A percentile compares a stretch with the other conserved stretches of the same genome.
These are phyloP conservation scores for Sarcophaga variegata DNA, from an alignment of 2,888 invertebrate genomes.

Conservation along the genomic window DNA sequence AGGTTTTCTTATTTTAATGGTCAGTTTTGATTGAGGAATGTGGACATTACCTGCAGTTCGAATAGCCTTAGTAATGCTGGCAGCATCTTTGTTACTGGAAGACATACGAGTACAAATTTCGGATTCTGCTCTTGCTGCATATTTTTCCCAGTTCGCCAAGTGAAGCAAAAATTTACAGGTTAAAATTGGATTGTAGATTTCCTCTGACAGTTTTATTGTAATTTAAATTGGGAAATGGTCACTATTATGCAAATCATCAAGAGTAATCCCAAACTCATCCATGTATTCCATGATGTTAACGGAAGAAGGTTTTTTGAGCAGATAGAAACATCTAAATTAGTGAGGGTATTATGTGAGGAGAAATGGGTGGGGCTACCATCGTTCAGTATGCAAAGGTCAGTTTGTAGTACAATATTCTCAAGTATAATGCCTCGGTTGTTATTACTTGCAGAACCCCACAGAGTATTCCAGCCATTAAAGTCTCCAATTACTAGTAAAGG, in stretches of 20 bases:
- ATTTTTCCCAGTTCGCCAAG: not conserved
- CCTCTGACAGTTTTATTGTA: not conserved
- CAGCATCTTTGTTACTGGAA: too few species aligned
- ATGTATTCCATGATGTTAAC: not conserved
- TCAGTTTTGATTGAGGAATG: constrained; percentile 18
- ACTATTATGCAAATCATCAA: constrained; percentile 31
- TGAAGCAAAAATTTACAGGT: too few species aligned
- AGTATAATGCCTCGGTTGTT: not conserved
- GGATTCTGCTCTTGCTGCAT: not conserved
- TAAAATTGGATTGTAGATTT: not conserved
- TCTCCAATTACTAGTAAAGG: not conserved
- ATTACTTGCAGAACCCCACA: not conserved
- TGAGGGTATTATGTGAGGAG: not conserved
- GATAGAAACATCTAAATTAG: constrained; percentile 11
- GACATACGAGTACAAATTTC: not conserved
- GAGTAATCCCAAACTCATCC: not conserved
- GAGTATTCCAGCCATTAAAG: not conserved
- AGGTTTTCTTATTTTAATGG: not conserved
- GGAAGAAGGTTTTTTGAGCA: constrained; percentile 1
- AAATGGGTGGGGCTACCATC: not conserved
- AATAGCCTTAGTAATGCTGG: too few species aligned
- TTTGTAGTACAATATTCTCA: not conserved
- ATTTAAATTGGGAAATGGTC: constrained; percentile 16
- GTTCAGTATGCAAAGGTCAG: not conserved
- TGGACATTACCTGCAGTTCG: not conserved